Evolutionary conservation across 2,113 vertebrate species (phyloP).

Genomic region (Atractosteus spatula): DNA sequence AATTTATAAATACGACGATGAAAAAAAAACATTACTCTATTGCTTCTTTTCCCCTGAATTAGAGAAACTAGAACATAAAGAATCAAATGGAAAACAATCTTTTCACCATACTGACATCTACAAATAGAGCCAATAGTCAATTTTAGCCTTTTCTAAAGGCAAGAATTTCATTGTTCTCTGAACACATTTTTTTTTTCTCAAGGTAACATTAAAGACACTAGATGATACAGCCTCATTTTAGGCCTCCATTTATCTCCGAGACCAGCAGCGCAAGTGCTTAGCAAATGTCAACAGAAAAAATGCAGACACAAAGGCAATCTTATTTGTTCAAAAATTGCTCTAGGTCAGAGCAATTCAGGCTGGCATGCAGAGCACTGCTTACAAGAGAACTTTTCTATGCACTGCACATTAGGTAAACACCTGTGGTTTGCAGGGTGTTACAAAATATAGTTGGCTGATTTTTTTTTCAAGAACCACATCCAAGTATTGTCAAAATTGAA

Average conservation of each 20-base stretch:
- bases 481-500: conserved; percentile 32
- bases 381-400: conserved; percentile 21
- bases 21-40: too few species aligned
- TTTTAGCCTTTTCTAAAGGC: conserved; percentile 35
- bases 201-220: conserved; percentile 66
- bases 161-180: conserved; percentile 44
- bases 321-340: conserved; percentile 76
- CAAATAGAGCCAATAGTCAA: conserved; percentile 43
- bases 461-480: conserved; percentile 24
- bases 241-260: conserved; percentile 68
- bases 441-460: conserved; percentile 36
- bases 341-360: conserved; percentile 67
- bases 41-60: conserved; percentile 29
- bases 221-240: conserved; percentile 65
- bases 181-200: conserved; percentile 37
- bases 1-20: too few species aligned
- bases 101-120: conserved; percentile 51
- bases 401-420: conserved; percentile 38
- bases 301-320: conserved; percentile 73
- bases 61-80: conserved; percentile 23
- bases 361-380: conserved; percentile 33
- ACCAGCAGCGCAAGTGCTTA: conserved; percentile 69
- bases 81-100: conserved; percentile 50
- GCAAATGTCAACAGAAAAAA: conserved; percentile 80
- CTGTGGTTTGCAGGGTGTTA: conserved; percentile 35